These are phyloP conservation scores for Tympanuchus pallidicinctus DNA, from an alignment of 2,113 vertebrate species.

Conservation along the genomic window DNA sequence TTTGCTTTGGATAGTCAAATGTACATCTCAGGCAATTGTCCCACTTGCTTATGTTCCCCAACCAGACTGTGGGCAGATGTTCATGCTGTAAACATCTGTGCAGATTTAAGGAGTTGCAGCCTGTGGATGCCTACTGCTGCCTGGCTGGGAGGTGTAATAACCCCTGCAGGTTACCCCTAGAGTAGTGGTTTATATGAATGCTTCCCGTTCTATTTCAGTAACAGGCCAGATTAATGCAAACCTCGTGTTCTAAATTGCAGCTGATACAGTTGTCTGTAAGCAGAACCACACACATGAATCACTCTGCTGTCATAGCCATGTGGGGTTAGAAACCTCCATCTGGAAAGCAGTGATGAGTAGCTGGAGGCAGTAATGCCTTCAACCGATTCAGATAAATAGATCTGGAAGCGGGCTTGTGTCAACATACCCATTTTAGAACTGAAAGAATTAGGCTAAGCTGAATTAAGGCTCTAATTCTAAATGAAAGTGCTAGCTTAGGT, in stretches of 20 bases:
- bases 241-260: neutral
- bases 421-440: conserved; percentile 54
- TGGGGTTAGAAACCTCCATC: neutral
- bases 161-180: neutral
- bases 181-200: neutral
- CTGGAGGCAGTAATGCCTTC: conserved; percentile 54
- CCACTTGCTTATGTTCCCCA: neutral
- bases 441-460: conserved; percentile 73
- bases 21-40: neutral
- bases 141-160: neutral
- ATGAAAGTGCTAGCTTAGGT: conserved; percentile 63
- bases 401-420: conserved; percentile 52
- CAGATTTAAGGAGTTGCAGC: neutral
- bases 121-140: neutral
- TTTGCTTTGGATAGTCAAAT: neutral
- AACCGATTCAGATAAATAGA: conserved; percentile 16
- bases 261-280: neutral
- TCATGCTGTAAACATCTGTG: neutral
- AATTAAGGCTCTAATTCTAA: conserved; percentile 71
- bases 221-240: neutral
- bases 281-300: neutral
- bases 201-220: neutral
- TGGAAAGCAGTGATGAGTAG: conserved; percentile 2
- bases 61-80: neutral
- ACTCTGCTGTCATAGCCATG: neutral